Percentiles rank a stretch among this genome's conserved stretches.
Conservation (phyloP, 2,113 vertebrate species). For the Hipposideros armiger region DNA sequence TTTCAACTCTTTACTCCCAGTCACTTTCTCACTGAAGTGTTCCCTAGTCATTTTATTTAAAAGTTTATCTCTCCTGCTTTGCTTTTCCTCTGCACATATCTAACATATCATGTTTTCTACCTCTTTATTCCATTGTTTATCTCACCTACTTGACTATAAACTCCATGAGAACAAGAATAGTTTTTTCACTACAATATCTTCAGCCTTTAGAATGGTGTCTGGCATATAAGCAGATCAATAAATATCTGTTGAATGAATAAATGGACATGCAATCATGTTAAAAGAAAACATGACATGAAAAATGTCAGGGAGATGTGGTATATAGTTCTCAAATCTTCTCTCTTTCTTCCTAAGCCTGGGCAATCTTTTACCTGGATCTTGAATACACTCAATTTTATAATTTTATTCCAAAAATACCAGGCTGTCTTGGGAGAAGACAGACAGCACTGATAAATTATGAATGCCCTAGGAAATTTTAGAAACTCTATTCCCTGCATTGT, state of each 20-base stretch:
- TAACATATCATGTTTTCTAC: neutral
- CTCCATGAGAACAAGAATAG: neutral
- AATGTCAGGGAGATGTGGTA: neutral
- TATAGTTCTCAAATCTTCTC: neutral
- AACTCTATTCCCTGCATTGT: slow-evolving; percentile 75
- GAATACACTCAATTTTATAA: slow-evolving; percentile 78
- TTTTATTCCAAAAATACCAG: slow-evolving; percentile 72
- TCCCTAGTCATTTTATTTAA: neutral
- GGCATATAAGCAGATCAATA: neutral
- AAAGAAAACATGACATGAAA: neutral
- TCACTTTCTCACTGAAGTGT: neutral
- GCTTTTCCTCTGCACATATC: neutral
- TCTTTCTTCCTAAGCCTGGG: slow-evolving; percentile 28
- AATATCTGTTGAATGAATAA: neutral
- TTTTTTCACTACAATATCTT: neutral
- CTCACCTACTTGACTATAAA: neutral
- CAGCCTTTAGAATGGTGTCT: neutral
- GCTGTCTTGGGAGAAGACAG: slow-evolving; percentile 36
- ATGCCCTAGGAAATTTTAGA: slow-evolving; percentile 80
- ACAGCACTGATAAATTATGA: slow-evolving; percentile 83
- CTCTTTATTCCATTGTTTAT: neutral
- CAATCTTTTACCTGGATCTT: slow-evolving; percentile 59
- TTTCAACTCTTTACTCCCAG: neutral
- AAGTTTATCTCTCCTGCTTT: neutral
- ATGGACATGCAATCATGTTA: neutral